Base-by-base conservation (phyloP, 2,888 invertebrate genomes). In the Sesamia inferens region DNA sequence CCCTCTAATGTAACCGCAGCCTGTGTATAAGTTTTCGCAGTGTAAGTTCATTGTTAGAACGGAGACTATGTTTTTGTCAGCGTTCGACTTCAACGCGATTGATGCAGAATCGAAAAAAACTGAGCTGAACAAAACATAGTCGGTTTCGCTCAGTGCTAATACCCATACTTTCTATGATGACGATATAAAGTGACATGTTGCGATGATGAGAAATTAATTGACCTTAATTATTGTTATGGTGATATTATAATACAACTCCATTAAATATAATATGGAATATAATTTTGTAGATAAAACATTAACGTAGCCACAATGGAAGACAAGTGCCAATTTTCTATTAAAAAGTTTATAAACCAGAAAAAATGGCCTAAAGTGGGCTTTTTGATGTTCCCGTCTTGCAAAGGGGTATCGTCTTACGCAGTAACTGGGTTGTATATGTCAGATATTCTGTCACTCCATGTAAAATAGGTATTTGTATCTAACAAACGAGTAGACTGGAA, bases 21-120 rank as follows among this genome's bases (percentile, higher is more conserved):
- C 91, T 92, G 90, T 92, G 84, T 80, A 79, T 78, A 51, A 68
- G 72, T 62, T 76, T 79, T 85, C 85, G 86, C 84, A 91, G 89
- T 88, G 89, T 89, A 93, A 93, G 93, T 93, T 93, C 93, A 94
- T 94, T 95, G 94, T 95, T 90, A 85, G 85, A 83, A 69, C 73
- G 74, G 76, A 79, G 77, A 62, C 75, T 70, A 80, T 74, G 93
- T 95, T 94, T 95, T 94, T 91, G 81, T 68, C 59, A 78, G 82
- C 85, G 85, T 90, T 91, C 90, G 85, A 87, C 90, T 91, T 90
- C 91, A 84, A 87, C 86, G 87, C 88, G 83, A 90, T 90, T 90
- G 88, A 89, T 91, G 89, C 79, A 77, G 74, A 79, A 78, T 84
- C 82, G 54, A 88, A 91, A 94, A 31, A 93, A 94, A 93, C 84